Conservation (phyloP, 2,888 invertebrate genomes). For the Agonopterix alstromeriana region DNA sequence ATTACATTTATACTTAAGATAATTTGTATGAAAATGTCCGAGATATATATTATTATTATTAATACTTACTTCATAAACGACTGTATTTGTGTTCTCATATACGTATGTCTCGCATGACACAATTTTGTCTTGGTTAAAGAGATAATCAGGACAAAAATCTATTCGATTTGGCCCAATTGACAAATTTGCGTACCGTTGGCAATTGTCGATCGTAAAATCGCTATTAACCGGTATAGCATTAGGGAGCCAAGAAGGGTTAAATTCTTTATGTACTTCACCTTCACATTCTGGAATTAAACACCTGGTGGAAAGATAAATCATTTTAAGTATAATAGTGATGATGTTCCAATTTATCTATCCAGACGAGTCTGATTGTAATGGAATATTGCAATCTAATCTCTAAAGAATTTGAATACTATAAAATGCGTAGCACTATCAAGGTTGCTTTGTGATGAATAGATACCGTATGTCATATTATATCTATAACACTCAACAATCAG, state of each 20-base stretch:
- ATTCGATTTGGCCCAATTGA: background rate
- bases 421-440: too few relatives aligned
- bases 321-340: too few relatives aligned
- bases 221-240: constrained; percentile 35
- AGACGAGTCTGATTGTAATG: too few relatives aligned
- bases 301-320: constrained; percentile 19
- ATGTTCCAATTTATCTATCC: too few relatives aligned
- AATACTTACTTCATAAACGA: constrained; percentile 8
- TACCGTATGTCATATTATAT: too few relatives aligned
- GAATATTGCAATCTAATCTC: too few relatives aligned
- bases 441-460: too few relatives aligned
- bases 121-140: constrained; percentile 1
- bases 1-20: background rate
- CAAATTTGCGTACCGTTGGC: constrained; percentile 3
- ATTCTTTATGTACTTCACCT: constrained; percentile 17
- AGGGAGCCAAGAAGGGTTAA: constrained; percentile 37
- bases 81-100: constrained; percentile 7
- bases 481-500: too few relatives aligned
- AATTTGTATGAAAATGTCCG: too few relatives aligned
- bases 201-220: constrained; percentile 4
- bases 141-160: constrained; percentile 3
- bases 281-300: constrained; percentile 56
- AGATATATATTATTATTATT: too few relatives aligned
- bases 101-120: constrained; percentile 8
- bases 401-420: too few relatives aligned